Percentiles rank a stretch among this genome's conserved stretches.
phyloP scores from a whole-genome alignment of 1,140 invertebrate genomes.

The Apolygus lucorum region DNA sequence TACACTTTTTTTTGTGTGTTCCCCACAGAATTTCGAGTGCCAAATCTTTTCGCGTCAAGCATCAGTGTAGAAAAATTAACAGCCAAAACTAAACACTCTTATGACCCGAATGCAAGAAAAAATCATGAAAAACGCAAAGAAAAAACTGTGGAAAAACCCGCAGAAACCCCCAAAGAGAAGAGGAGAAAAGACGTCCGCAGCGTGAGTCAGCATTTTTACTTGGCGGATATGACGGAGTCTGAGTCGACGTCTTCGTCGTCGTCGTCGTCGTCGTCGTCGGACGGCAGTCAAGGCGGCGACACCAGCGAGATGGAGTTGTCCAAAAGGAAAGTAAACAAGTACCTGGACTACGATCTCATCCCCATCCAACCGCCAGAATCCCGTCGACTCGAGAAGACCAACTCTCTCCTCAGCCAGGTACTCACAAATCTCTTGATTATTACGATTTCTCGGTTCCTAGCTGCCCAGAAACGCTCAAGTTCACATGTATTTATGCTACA shows the following conservation, averaged over 20 bases:
- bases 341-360: background rate
- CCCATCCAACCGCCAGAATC: background rate
- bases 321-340: background rate
- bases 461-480: no score
- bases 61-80: background rate
- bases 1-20: no score
- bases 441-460: no score
- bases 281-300: background rate
- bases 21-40: no score
- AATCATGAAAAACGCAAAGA: background rate
- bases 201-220: background rate
- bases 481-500: no score
- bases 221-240: conserved; percentile 1
- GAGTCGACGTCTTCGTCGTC: background rate
- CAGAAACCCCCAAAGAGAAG: background rate
- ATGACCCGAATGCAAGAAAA: background rate
- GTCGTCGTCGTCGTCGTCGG: background rate
- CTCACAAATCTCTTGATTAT: no score
- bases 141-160: no score
- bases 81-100: background rate
- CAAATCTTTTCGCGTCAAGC: no score
- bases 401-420: no score
- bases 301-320: background rate
- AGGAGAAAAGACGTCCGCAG: background rate
- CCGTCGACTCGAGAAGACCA: no score